These are phyloP conservation scores for Smittia sp. DNA, from an alignment of 2,888 invertebrate genomes.

Conservation along the genomic window DNA sequence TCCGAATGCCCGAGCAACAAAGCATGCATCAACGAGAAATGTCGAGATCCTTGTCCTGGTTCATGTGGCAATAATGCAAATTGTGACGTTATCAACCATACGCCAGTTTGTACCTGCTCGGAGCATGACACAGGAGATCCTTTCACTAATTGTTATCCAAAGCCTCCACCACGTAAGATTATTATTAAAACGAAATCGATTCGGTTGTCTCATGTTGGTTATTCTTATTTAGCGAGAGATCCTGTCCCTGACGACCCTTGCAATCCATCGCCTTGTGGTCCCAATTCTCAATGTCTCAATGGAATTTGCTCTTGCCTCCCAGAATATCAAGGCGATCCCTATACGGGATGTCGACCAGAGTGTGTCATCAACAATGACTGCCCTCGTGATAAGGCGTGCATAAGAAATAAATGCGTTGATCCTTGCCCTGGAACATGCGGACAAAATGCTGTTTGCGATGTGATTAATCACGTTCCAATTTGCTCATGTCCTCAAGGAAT, in stretches of 20 bases:
- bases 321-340: constrained; percentile 76
- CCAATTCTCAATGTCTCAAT: constrained; percentile 62
- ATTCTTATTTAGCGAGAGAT: constrained; percentile 51
- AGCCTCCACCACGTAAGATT: constrained; percentile 52
- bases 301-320: constrained; percentile 70
- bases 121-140: constrained; percentile 65
- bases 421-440: constrained; percentile 72
- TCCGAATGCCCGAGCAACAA: constrained; percentile 68
- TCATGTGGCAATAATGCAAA: constrained; percentile 65
- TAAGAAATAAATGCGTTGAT: constrained; percentile 69
- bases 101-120: constrained; percentile 66
- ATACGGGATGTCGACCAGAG: constrained; percentile 82
- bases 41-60: constrained; percentile 70
- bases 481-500: constrained; percentile 73
- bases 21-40: constrained; percentile 72
- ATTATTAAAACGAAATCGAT: too few species aligned
- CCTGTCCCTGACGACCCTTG: constrained; percentile 57
- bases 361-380: constrained; percentile 68
- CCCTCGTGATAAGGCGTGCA: constrained; percentile 64
- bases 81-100: constrained; percentile 66
- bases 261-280: constrained; percentile 62
- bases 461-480: constrained; percentile 81
- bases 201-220: too few species aligned
- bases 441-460: constrained; percentile 70
- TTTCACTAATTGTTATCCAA: constrained; percentile 51